Percentiles rank a stretch among this genome's conserved stretches.
phyloP scores from a whole-genome alignment of 2,113 vertebrate genomes.

The Poecilia latipinna region DNA sequence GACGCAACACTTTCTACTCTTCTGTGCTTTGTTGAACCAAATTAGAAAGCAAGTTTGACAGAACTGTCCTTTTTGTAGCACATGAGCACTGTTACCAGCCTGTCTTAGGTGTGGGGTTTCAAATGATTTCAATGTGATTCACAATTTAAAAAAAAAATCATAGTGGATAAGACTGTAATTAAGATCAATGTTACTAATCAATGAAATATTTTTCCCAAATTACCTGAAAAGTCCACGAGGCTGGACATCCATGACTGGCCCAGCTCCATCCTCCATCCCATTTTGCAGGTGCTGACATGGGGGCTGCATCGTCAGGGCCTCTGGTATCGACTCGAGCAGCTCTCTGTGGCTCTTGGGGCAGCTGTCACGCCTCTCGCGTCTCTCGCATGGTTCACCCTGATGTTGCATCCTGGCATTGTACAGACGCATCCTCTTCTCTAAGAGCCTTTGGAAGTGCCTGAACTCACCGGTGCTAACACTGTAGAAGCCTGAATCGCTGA shows the following conservation, averaged over 20 bases:
- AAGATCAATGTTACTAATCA: background rate
- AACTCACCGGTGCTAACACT: conserved; percentile 79
- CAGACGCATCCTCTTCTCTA: conserved; percentile 80
- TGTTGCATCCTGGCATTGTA: conserved; percentile 77
- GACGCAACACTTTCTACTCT: no score
- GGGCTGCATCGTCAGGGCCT: conserved; percentile 74
- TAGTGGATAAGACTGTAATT: background rate
- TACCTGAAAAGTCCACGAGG: conserved; percentile 69
- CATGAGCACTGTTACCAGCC: background rate
- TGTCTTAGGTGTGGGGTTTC: background rate
- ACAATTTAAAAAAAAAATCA: background rate
- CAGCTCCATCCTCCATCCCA: conserved; percentile 45
- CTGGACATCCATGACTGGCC: conserved; percentile 44
- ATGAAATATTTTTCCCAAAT: background rate
- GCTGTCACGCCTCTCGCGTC: conserved; percentile 76
- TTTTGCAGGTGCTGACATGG: conserved; percentile 61
- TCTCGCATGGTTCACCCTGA: conserved; percentile 73
- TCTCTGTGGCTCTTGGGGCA: conserved; percentile 81
- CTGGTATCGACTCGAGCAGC: conserved; percentile 82
- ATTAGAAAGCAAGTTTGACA: no score
- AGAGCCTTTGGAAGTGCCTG: conserved; percentile 80
- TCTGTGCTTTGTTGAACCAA: no score
- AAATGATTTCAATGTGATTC: no score
- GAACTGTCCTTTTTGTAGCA: no score
- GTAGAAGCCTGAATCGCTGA: conserved; percentile 81